phyloP scores from a whole-genome alignment of 2,888 invertebrate genomes.

The Hyposoter dolosus region DNA sequence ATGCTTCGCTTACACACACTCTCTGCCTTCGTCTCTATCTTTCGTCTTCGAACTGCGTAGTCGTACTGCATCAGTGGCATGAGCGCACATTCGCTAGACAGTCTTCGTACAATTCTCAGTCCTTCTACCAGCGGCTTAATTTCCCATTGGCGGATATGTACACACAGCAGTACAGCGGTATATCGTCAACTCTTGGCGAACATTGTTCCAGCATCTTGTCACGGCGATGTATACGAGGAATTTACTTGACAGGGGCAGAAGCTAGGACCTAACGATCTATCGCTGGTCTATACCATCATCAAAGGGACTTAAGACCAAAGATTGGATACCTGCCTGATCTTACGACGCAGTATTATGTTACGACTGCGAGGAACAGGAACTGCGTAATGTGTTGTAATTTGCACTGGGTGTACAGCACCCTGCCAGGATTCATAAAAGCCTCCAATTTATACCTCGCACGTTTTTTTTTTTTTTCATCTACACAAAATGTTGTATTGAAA shows the following conservation, averaged over 20 bases:
- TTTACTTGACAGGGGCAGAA: constrained; percentile 26
- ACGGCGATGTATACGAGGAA: constrained; percentile 30
- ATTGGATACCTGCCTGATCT: constrained; percentile 16
- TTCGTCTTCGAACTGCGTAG: constrained; percentile 37
- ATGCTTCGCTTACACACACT: constrained; percentile 19
- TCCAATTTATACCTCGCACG: not conserved
- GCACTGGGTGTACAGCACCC: not conserved
- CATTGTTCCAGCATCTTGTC: constrained; percentile 52
- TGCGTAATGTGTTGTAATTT: not conserved
- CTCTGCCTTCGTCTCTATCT: constrained; percentile 65
- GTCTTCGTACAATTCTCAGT: constrained; percentile 33
- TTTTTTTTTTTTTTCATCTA: not conserved
- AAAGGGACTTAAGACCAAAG: constrained; percentile 19
- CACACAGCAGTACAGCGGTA: constrained; percentile 45
- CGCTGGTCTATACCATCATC: constrained; percentile 11
- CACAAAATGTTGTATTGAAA: not conserved
- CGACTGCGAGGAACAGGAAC: not conserved
- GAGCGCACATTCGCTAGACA: constrained; percentile 33
- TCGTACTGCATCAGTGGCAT: constrained; percentile 53
- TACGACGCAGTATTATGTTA: not conserved
- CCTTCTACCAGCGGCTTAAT: constrained; percentile 53
- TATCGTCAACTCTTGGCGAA: constrained; percentile 56
- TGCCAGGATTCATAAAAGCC: not conserved
- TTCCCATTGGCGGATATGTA: constrained; percentile 67
- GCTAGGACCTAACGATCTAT: constrained; percentile 21